Conservation (phyloP, 2,888 invertebrate genomes). For the Zonitis immaculata region DNA sequence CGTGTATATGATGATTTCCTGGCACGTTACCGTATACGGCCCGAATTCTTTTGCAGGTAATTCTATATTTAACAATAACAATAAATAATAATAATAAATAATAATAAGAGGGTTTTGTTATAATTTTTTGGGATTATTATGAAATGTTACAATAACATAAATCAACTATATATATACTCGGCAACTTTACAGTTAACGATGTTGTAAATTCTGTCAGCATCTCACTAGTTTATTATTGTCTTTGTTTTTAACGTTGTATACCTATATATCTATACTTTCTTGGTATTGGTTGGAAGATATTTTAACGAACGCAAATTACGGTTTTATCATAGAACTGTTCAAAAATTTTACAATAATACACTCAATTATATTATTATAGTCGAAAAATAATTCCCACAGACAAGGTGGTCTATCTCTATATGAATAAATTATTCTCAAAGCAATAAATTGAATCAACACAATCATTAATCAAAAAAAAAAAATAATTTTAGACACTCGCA, state of each 20-base stretch:
- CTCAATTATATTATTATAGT: no score
- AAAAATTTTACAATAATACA: no score
- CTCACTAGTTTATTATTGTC: constrained; percentile 11
- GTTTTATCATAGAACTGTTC: no score
- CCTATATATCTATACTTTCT: no score
- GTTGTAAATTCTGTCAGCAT: constrained; percentile 18
- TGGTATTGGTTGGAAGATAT: constrained; percentile 8
- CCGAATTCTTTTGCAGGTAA: constrained; percentile 73
- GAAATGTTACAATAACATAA: not conserved
- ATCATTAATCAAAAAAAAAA: not conserved
- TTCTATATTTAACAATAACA: no score
- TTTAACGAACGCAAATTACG: constrained; percentile 16
- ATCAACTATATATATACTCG: no score
- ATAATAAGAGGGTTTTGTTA: no score
- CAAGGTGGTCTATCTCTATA: not conserved
- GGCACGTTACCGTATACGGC: constrained; percentile 61
- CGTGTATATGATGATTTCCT: constrained; percentile 61
- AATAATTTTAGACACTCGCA: constrained; percentile 6
- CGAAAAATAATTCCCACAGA: not conserved
- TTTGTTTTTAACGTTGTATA: constrained; percentile 4
- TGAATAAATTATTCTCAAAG: no score
- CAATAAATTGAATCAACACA: no score
- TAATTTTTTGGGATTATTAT: no score
- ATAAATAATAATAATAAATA: no score
- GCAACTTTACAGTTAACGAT: constrained; percentile 15